Conservation (phyloP, 1,140 invertebrate genomes). For the Brachionus asplanchnoidis region DNA sequence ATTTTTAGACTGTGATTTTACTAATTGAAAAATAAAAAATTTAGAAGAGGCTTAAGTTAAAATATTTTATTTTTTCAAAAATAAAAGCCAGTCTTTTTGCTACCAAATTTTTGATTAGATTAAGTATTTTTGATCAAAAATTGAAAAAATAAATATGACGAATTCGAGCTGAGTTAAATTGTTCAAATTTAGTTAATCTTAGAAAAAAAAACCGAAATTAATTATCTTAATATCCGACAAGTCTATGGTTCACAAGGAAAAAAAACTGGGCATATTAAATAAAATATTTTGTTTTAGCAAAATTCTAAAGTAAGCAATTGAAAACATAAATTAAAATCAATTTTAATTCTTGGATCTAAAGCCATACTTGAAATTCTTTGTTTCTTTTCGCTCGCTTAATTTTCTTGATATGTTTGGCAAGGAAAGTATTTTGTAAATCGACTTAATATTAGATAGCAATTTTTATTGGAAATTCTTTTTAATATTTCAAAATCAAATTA, state of each 20-base stretch:
- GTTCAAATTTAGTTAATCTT: background rate
- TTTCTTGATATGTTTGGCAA: background rate
- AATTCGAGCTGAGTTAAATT: too few species aligned
- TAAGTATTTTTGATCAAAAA: too few species aligned
- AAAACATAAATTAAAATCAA: background rate
- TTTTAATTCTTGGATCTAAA: background rate
- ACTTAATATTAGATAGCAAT: background rate
- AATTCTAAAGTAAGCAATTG: background rate
- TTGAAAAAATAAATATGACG: too few species aligned
- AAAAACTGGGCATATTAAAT: background rate
- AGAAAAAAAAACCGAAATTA: background rate
- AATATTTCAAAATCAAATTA: background rate
- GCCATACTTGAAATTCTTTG: background rate
- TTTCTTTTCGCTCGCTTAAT: background rate
- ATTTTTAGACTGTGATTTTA: too few species aligned
- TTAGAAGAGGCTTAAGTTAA: too few species aligned
- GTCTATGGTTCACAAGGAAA: background rate
- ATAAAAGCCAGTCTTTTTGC: too few species aligned
- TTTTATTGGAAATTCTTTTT: background rate
- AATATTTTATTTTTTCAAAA: too few species aligned
- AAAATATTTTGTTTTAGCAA: background rate
- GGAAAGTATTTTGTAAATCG: background rate
- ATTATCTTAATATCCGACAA: background rate
- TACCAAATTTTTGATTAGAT: too few species aligned
- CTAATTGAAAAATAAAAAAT: too few species aligned